A percentile compares a stretch with the other conserved stretches of the same genome.
Conservation (phyloP, 2,797 vertebrate genomes). For the Ctenochaetus hawaiiensis region DNA sequence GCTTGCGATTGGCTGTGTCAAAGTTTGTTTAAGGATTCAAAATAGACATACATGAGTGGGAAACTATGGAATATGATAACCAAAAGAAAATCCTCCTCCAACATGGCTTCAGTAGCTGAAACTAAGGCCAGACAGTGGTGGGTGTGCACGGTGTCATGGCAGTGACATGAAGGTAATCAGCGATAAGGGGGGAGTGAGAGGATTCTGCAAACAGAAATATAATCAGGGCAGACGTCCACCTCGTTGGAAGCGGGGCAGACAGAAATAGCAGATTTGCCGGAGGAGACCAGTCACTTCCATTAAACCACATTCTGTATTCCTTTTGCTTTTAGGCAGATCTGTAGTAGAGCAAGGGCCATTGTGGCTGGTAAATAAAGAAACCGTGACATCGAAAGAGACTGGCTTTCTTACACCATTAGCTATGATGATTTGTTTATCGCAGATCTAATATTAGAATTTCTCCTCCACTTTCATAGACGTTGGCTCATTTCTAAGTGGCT, state of each 20-base stretch:
- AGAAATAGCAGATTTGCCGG: slow-evolving; percentile 38
- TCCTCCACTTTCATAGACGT: slow-evolving; percentile 3
- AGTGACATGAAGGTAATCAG: slow-evolving; percentile 19
- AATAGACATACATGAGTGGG: background rate
- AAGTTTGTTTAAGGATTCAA: slow-evolving; percentile 21
- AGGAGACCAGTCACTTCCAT: slow-evolving; percentile 48
- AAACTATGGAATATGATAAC: background rate
- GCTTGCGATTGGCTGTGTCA: slow-evolving; percentile 4
- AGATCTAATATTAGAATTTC: slow-evolving; percentile 38
- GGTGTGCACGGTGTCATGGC: background rate
- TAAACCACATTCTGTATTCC: slow-evolving; percentile 18
- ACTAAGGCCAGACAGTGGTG: slow-evolving; percentile 1
- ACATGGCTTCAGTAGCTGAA: background rate
- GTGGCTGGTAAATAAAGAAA: slow-evolving; percentile 39
- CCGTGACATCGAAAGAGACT: slow-evolving; percentile 1
- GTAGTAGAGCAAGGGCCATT: background rate
- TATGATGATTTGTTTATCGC: slow-evolving; percentile 52
- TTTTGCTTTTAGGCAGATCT: slow-evolving; percentile 9
- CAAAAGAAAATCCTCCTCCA: slow-evolving; percentile 1
- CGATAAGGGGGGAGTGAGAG: slow-evolving; percentile 7
- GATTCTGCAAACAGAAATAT: slow-evolving; percentile 39
- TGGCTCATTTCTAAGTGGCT: slow-evolving; percentile 27
- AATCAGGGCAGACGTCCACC: slow-evolving; percentile 47
- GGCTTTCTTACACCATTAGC: slow-evolving; percentile 39
- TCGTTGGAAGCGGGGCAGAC: slow-evolving; percentile 24